Evolutionary conservation across 2,113 vertebrate genomes (phyloP).

Genomic region (Seriola dumerili): DNA sequence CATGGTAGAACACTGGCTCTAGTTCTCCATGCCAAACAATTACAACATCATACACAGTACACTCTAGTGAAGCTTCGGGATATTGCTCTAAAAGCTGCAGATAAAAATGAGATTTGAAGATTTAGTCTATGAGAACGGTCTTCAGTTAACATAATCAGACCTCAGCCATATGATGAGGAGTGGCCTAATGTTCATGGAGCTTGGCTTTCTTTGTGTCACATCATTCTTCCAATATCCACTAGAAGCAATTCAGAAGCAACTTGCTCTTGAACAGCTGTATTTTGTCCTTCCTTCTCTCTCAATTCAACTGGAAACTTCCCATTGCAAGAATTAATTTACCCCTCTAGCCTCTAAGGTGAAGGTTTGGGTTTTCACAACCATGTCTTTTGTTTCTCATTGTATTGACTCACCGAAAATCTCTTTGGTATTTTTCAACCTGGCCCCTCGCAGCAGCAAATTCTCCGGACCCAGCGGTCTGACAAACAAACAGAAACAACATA

Average conservation of each 20-base stretch:
- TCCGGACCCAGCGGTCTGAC: constrained; percentile 95
- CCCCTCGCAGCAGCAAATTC: constrained; percentile 96
- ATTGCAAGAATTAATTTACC: background rate
- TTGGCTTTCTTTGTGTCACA: background rate
- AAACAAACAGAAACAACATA: constrained; percentile 23
- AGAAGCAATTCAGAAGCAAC: background rate
- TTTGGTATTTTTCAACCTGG: constrained; percentile 98
- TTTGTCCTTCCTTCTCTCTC: background rate
- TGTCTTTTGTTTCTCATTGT: background rate
- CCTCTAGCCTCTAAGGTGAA: background rate
- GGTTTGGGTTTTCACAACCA: background rate
- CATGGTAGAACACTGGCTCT: background rate
- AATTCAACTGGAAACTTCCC: background rate
- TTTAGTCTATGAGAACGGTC: too few relatives aligned
- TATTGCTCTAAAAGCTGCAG: background rate
- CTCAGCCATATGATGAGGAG: background rate
- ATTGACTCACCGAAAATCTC: constrained; percentile 94
- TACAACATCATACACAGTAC: background rate
- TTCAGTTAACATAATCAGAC: background rate
- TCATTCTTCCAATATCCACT: background rate
- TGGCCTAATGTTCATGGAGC: background rate
- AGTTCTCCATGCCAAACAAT: background rate
- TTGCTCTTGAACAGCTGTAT: background rate
- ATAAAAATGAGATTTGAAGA: background rate
- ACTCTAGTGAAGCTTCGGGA: background rate